Evolutionary conservation across 2,888 invertebrate species (phyloP).

Genomic region (Tinea semifulvella): DNA sequence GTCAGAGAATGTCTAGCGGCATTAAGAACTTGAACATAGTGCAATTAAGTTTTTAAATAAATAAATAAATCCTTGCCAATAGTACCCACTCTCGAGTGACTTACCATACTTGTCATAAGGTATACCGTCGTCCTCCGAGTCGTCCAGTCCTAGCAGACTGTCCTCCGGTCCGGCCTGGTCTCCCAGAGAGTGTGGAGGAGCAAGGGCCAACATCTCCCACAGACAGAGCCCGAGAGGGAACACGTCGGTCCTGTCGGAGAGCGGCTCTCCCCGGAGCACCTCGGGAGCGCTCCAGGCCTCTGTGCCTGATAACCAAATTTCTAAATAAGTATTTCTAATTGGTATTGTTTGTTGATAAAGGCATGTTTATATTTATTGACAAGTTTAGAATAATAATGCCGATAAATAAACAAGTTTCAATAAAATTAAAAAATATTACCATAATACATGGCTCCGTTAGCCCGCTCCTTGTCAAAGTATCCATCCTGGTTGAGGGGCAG

Average conservation of each 20-base stretch:
- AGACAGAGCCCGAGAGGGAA: slow-evolving; percentile 81
- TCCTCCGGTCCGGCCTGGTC: too few relatives aligned
- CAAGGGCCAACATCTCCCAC: slow-evolving; percentile 83
- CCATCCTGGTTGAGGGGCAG: slow-evolving; percentile 74
- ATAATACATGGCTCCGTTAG: slow-evolving; percentile 66
- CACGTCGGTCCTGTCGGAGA: slow-evolving; percentile 79
- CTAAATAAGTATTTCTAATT: too few relatives aligned
- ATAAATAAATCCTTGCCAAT: too few relatives aligned
- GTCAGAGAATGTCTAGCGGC: too few relatives aligned
- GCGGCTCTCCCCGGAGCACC: slow-evolving; percentile 67
- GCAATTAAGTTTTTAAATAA: too few relatives aligned
- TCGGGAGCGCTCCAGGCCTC: slow-evolving; percentile 84
- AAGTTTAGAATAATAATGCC: too few relatives aligned
- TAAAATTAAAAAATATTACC: too few relatives aligned
- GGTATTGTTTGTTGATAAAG: too few relatives aligned
- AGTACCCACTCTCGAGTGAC: slow-evolving; percentile 15
- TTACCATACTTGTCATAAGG: slow-evolving; percentile 43
- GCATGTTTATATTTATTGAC: too few relatives aligned
- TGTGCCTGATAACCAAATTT: slow-evolving; percentile 64
- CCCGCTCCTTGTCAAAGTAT: slow-evolving; percentile 60
- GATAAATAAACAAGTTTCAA: too few relatives aligned
- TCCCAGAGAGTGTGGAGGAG: slow-evolving; percentile 68
- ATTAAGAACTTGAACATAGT: too few relatives aligned
- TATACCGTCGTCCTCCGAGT: slow-evolving; percentile 27
- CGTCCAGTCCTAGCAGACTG: slow-evolving; percentile 14